These are phyloP conservation scores for Danio aesculapii DNA, from an alignment of 2,797 vertebrate genomes.

Conservation along the genomic window DNA sequence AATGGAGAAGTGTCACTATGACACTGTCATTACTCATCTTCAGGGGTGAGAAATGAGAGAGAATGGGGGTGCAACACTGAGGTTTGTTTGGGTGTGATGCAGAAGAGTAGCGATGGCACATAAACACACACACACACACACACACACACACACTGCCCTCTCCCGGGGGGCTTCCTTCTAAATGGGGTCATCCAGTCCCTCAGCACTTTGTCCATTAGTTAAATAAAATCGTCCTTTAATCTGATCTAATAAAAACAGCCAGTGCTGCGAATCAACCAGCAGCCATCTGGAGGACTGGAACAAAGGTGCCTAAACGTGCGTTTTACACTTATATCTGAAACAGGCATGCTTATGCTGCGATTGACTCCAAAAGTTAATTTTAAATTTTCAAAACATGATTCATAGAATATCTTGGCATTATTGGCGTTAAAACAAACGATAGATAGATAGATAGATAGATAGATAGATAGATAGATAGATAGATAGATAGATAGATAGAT, in stretches of 20 bases:
- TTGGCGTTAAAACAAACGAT: too few species aligned
- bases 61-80: conserved; percentile 29
- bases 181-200: conserved; percentile 49
- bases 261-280: neutral
- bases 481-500: too few species aligned
- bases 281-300: conserved; percentile 20
- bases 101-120: neutral
- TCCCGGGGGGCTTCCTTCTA: conserved; percentile 25
- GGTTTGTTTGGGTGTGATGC: conserved; percentile 44
- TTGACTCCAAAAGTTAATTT: neutral
- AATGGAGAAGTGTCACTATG: conserved; percentile 79
- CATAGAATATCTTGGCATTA: neutral
- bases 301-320: neutral
- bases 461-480: too few species aligned
- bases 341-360: neutral
- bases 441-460: too few species aligned
- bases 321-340: neutral
- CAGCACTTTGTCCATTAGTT: conserved; percentile 48
- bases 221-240: conserved; percentile 54
- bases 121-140: conserved; percentile 21
- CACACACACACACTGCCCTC: conserved; percentile 10
- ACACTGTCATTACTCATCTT: conserved; percentile 83
- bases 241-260: conserved; percentile 46
- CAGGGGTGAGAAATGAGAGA: conserved; percentile 70
- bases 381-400: neutral